These are phyloP conservation scores for Drosophila rellima DNA, from an alignment of 2,888 invertebrate genomes.

Conservation along the genomic window DNA sequence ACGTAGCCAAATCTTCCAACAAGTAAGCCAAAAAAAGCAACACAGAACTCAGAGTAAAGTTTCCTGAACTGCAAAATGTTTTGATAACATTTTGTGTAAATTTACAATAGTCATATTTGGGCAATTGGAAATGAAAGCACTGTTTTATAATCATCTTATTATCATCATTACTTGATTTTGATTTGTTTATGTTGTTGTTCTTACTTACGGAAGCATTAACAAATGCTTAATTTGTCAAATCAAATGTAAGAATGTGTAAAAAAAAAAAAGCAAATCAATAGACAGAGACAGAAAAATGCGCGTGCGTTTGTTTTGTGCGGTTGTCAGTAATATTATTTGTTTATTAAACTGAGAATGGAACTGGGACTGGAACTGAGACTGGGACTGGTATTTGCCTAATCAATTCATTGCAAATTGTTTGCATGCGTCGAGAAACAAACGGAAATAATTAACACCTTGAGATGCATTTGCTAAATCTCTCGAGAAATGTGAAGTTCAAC, in stretches of 20 bases:
- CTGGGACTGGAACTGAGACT: conserved; percentile 9
- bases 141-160: conserved; percentile 13
- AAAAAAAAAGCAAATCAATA: conserved; percentile 1
- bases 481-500: conserved; percentile 14
- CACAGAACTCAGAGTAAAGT: neutral
- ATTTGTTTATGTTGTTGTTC: conserved; percentile 7
- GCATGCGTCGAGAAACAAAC: conserved; percentile 35
- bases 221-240: conserved; percentile 14
- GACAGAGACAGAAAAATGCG: conserved; percentile 8
- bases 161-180: neutral
- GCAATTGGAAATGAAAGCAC: conserved; percentile 1
- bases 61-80: conserved; percentile 7
- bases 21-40: neutral
- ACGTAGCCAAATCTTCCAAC: neutral
- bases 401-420: conserved; percentile 49
- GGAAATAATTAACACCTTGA: conserved; percentile 45
- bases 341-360: conserved; percentile 30
- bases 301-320: neutral
- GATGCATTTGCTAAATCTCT: conserved; percentile 32
- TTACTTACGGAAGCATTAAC: conserved; percentile 26
- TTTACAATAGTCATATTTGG: conserved; percentile 8
- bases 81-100: conserved; percentile 30
- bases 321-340: conserved; percentile 27
- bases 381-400: conserved; percentile 33
- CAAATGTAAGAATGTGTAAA: conserved; percentile 8